Conservation (phyloP, 2,888 invertebrate species). For the Volucella inflata region DNA sequence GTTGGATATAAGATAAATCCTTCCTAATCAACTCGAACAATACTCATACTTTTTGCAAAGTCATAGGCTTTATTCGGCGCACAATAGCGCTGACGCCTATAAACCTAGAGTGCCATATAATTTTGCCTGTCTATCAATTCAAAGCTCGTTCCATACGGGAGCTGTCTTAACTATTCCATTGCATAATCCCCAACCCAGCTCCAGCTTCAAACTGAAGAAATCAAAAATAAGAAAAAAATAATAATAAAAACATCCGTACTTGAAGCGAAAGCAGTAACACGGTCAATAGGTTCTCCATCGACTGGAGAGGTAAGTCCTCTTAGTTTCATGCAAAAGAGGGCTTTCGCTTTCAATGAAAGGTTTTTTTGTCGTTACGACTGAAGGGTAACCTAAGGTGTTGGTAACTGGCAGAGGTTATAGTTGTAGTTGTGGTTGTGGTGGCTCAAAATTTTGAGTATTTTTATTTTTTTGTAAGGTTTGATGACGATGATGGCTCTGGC, state of each 20-base stretch:
- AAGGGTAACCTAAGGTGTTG: conserved; percentile 15
- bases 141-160: conserved; percentile 25
- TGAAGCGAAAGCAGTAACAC: conserved; percentile 63
- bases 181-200: conserved; percentile 28
- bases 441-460: neutral
- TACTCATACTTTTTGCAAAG: conserved; percentile 13
- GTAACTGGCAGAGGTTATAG: neutral
- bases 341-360: conserved; percentile 51
- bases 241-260: conserved; percentile 19
- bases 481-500: too few relatives aligned
- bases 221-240: neutral
- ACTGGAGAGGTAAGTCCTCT: conserved; percentile 46
- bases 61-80: neutral
- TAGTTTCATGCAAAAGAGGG: conserved; percentile 45
- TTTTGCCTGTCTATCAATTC: conserved; percentile 46
- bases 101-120: conserved; percentile 14
- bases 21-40: conserved; percentile 18
- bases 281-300: conserved; percentile 59
- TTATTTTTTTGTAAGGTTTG: too few relatives aligned
- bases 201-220: neutral
- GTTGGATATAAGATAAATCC: conserved; percentile 16
- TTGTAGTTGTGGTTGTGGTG: neutral
- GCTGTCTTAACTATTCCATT: conserved; percentile 29
- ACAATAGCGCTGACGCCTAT: conserved; percentile 21
- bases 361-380: conserved; percentile 6